A percentile compares a stretch with the other conserved stretches of the same genome.
phyloP scores from a whole-genome alignment of 2,113 vertebrate genomes.

The Pteropus alecto region DNA sequence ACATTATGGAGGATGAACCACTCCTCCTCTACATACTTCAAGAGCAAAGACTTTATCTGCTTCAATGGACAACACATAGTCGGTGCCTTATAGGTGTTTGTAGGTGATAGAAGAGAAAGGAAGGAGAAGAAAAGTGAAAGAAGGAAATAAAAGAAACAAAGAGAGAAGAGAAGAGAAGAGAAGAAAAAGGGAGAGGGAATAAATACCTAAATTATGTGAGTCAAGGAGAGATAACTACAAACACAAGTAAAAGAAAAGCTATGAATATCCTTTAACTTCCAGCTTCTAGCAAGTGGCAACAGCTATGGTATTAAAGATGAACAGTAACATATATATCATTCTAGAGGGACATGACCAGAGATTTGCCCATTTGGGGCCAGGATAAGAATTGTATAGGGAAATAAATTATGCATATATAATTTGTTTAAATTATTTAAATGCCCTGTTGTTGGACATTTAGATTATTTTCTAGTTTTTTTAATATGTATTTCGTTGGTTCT shows the following conservation, averaged over 20 bases:
- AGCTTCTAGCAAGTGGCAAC: neutral
- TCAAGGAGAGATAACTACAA: neutral
- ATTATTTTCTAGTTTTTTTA: neutral
- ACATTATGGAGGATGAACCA: neutral
- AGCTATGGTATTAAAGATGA: neutral
- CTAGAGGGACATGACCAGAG: neutral
- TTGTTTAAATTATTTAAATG: neutral
- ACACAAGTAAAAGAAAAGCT: neutral
- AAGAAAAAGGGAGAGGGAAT: neutral
- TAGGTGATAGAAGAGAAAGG: neutral
- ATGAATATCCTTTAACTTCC: neutral
- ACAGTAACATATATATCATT: neutral
- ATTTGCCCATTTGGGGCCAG: neutral
- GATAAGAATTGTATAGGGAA: neutral
- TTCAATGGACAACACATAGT: neutral
- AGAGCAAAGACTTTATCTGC: neutral
- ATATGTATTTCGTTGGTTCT: neutral
- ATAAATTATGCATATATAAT: neutral
- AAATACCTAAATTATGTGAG: neutral
- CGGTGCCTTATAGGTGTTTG: neutral
- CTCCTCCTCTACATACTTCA: neutral
- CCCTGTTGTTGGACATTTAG: neutral
- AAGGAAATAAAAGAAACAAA: neutral
- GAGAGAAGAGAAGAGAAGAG: neutral
- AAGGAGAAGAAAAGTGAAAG: neutral